phyloP scores from a whole-genome alignment of 2,888 invertebrate genomes.

The Drosophila multiciliata region DNA sequence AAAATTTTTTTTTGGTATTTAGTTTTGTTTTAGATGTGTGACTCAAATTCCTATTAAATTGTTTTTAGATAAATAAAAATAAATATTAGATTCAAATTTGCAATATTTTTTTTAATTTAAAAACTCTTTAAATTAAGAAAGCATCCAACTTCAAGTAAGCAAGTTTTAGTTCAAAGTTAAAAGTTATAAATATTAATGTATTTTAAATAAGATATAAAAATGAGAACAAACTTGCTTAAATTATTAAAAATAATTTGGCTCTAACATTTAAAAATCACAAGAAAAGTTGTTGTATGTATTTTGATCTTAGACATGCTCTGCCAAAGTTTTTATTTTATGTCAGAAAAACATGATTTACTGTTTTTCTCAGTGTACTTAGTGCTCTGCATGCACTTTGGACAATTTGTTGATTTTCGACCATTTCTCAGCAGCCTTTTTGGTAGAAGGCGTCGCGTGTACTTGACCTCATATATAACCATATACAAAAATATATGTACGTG shows the following conservation, averaged over 20 bases:
- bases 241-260: background rate
- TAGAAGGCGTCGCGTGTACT: constrained; percentile 40
- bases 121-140: background rate
- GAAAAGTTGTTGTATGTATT: background rate
- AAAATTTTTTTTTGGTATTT: background rate
- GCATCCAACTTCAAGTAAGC: accelerated
- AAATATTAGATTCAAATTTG: background rate
- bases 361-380: background rate
- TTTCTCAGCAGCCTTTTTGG: constrained; percentile 2
- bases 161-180: background rate
- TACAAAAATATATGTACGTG: background rate
- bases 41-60: background rate
- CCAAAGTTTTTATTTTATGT: too few relatives aligned
- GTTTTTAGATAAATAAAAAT: background rate
- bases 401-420: constrained; percentile 8
- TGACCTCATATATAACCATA: constrained; percentile 48
- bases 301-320: background rate
- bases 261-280: background rate
- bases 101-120: background rate
- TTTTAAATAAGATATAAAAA: background rate
- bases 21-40: background rate
- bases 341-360: background rate
- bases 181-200: background rate
- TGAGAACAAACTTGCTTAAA: background rate
- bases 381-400: constrained; percentile 17